A percentile compares a stretch with the other conserved stretches of the same genome.
Conservation (phyloP, 1,140 invertebrate species). For the Cryptotermes secundus region DNA sequence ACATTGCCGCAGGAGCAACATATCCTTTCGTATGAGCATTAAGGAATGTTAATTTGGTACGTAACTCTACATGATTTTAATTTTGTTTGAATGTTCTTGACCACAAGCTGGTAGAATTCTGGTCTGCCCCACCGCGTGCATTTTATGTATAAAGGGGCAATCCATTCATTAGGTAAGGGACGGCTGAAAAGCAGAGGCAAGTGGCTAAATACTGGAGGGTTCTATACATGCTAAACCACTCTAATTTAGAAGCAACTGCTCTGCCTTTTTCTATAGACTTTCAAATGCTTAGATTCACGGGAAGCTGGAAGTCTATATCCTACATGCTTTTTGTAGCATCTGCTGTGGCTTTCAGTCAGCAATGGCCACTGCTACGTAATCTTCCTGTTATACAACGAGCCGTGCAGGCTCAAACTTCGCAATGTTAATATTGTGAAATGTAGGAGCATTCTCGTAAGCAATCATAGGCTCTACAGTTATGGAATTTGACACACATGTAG, state of each 20-base stretch:
- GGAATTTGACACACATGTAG: no score
- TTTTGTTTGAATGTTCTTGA: neutral
- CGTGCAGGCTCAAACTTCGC: no score
- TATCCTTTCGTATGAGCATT: no score
- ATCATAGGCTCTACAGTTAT: no score
- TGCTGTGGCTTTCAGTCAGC: neutral
- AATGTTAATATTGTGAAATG: no score
- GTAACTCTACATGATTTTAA: neutral
- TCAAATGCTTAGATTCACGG: neutral
- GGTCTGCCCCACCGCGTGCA: neutral
- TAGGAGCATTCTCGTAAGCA: no score
- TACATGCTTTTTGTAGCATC: neutral
- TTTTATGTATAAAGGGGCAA: slow-evolving; percentile 11
- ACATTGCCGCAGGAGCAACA: no score
- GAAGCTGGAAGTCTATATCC: neutral
- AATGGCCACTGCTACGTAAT: neutral
- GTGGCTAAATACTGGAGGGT: neutral
- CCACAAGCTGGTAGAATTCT: neutral
- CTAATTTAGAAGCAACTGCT: slow-evolving; percentile 16
- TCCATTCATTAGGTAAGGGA: neutral
- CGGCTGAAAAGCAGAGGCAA: neutral
- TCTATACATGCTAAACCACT: neutral
- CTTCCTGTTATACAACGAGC: no score
- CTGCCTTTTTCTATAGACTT: neutral
- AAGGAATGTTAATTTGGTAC: no score